phyloP scores from a whole-genome alignment of 1,140 invertebrate species.

The Eueides isabella region DNA sequence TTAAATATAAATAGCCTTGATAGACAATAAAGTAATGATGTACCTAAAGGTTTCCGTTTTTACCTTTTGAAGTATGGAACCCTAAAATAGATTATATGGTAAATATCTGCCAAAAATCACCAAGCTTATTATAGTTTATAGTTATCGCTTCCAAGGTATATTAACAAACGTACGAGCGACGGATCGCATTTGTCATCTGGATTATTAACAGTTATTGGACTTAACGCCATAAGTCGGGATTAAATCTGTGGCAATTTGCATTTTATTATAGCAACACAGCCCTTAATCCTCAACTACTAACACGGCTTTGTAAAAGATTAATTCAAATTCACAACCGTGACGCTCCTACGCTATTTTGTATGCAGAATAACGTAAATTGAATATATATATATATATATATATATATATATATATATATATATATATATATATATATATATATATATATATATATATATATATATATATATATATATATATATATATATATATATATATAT shows the following conservation, averaged over 20 bases:
- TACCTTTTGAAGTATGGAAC: too few species aligned
- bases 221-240: slow-evolving; percentile 68
- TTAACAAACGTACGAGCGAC: slow-evolving; percentile 21
- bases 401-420: too few species aligned
- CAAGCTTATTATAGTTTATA: background rate
- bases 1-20: too few species aligned
- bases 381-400: too few species aligned
- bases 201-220: slow-evolving; percentile 74
- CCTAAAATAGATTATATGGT: too few species aligned
- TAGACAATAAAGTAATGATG: too few species aligned
- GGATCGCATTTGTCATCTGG: slow-evolving; percentile 35
- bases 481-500: too few species aligned
- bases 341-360: slow-evolving; percentile 35
- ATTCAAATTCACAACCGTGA: slow-evolving; percentile 51
- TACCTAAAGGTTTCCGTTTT: too few species aligned
- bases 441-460: too few species aligned
- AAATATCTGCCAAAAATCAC: background rate
- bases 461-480: too few species aligned
- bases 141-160: slow-evolving; percentile 7
- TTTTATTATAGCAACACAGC: slow-evolving; percentile 72
- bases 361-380: slow-evolving; percentile 33
- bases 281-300: slow-evolving; percentile 66
- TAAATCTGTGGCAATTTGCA: slow-evolving; percentile 76
- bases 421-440: too few species aligned
- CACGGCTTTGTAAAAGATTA: slow-evolving; percentile 59